A percentile compares a stretch with the other conserved stretches of the same genome.
These are phyloP conservation scores for Lophochroa leadbeateri DNA, from an alignment of 2,113 vertebrate genomes.

Conservation along the genomic window DNA sequence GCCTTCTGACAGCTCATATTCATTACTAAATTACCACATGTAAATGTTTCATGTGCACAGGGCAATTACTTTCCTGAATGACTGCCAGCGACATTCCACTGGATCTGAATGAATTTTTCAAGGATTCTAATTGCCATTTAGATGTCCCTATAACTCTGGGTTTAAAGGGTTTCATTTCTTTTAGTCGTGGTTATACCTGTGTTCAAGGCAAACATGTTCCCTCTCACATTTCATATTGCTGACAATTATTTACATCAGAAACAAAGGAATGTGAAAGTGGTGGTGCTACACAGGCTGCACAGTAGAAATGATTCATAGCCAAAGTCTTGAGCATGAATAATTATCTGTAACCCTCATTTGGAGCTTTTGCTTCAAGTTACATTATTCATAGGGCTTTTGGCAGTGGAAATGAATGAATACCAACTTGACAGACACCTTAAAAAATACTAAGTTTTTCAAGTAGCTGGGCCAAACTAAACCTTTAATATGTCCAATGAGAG, in stretches of 20 bases:
- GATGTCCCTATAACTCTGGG: neutral
- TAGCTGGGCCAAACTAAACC: neutral
- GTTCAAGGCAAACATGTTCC: neutral
- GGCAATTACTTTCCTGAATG: conserved; percentile 56
- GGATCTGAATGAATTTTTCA: conserved; percentile 55
- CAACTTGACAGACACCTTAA: neutral
- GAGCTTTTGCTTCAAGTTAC: neutral
- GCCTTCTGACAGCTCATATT: conserved; percentile 39
- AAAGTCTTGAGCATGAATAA: conserved; percentile 26
- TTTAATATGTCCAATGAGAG: neutral
- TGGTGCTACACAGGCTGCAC: neutral
- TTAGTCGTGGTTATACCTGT: neutral
- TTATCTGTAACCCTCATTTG: conserved; percentile 1
- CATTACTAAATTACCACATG: conserved; percentile 54
- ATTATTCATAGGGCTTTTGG: conserved; percentile 26
- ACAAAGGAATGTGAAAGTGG: neutral
- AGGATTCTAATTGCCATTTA: conserved; percentile 33
- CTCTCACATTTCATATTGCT: neutral
- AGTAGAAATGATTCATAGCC: conserved; percentile 25
- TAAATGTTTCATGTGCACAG: conserved; percentile 56
- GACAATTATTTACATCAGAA: conserved; percentile 24
- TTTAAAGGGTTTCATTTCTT: neutral
- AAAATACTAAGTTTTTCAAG: neutral
- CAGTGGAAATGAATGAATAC: conserved; percentile 19
- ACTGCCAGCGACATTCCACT: conserved; percentile 56